Evolutionary conservation across 2,797 vertebrate genomes (phyloP).

Genomic region (Acipenser ruthenus): DNA sequence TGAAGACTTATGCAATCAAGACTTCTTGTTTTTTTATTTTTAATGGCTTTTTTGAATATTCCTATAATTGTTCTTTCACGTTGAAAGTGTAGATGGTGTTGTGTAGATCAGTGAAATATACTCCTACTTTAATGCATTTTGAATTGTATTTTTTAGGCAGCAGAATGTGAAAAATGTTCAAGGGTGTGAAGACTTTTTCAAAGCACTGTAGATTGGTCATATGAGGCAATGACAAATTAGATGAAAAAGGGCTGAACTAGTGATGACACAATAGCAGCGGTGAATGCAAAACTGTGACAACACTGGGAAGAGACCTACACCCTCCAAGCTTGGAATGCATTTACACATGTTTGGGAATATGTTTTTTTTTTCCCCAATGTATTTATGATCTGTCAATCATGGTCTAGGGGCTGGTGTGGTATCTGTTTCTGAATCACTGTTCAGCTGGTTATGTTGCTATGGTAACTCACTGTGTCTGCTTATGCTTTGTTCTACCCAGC

Average conservation of each 20-base stretch:
- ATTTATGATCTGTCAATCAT: conserved; percentile 56
- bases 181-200: too few relatives aligned
- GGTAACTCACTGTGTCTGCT: conserved; percentile 65
- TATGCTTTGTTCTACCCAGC: conserved; percentile 53
- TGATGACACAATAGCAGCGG: conserved; percentile 44
- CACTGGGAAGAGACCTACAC: conserved; percentile 45
- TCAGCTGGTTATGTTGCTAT: conserved; percentile 69
- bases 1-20: too few relatives aligned
- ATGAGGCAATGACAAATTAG: conserved; percentile 47
- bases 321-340: conserved; percentile 21
- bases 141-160: too few relatives aligned
- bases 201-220: too few relatives aligned
- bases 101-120: too few relatives aligned
- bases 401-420: conserved; percentile 42
- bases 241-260: conserved; percentile 33
- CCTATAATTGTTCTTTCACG: too few relatives aligned
- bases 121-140: too few relatives aligned
- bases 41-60: too few relatives aligned
- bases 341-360: background rate
- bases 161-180: too few relatives aligned
- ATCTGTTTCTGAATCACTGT: conserved; percentile 42
- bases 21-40: too few relatives aligned
- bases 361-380: conserved; percentile 47
- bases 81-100: too few relatives aligned
- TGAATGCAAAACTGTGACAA: conserved; percentile 35